A percentile compares a stretch with the other conserved stretches of the same genome.
phyloP scores from a whole-genome alignment of 2,113 vertebrate genomes.

The Anthoscopus minutus region DNA sequence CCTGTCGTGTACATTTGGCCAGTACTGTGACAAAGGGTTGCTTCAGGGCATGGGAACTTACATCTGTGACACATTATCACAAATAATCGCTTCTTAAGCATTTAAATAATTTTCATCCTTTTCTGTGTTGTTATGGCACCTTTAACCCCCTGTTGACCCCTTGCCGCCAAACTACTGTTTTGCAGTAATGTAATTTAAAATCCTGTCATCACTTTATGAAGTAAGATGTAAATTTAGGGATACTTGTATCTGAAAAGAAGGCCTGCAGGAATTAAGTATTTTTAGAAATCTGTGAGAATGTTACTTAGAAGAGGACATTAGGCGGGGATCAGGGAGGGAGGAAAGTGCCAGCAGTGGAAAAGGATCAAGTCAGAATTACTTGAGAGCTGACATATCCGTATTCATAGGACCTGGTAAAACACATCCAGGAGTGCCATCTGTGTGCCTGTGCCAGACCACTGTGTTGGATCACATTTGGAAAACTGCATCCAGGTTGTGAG shows the following conservation, averaged over 20 bases:
- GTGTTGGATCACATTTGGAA: not conserved
- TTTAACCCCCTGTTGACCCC: not conserved
- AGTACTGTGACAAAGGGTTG: not conserved
- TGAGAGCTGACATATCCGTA: not conserved
- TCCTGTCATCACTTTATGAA: not conserved
- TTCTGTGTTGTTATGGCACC: not conserved
- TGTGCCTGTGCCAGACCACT: rapidly evolving
- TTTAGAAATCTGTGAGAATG: not conserved
- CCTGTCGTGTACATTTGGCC: not conserved
- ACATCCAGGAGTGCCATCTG: rapidly evolving
- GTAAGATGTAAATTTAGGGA: not conserved
- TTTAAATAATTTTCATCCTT: not conserved
- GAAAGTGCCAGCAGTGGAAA: not conserved
- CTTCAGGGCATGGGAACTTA: not conserved
- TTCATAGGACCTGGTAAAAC: not conserved
- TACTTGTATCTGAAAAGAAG: not conserved
- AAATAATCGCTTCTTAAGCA: not conserved
- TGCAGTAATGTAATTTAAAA: not conserved
- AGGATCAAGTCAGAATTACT: not conserved
- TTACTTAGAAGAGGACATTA: not conserved
- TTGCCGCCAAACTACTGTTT: not conserved
- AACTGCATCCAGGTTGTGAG: not conserved
- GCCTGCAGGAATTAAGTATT: not conserved
- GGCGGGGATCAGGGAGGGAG: not conserved
- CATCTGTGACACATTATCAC: not conserved